These are phyloP conservation scores for Rattus rattus DNA, from an alignment of 2,113 vertebrate genomes.

Conservation along the genomic window DNA sequence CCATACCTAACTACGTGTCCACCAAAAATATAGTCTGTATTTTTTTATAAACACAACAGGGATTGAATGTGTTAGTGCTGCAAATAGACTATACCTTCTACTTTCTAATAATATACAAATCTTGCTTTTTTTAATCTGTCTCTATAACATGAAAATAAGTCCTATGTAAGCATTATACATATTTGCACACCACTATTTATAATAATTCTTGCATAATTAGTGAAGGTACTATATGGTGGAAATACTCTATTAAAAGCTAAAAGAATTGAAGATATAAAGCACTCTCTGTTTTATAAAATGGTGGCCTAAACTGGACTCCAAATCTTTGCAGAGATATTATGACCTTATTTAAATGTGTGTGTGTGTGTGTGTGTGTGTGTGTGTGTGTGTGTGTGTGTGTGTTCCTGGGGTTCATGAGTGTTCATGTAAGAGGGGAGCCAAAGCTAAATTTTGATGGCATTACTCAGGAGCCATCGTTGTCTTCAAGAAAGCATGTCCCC, in stretches of 20 bases:
- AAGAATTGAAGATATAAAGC: not conserved
- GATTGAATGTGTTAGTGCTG: not conserved
- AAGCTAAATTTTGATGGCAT: not conserved
- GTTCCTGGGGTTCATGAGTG: not conserved
- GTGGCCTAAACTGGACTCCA: not conserved
- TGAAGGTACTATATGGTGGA: not conserved
- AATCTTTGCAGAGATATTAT: conserved; percentile 14
- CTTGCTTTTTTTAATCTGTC: not conserved
- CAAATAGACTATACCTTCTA: not conserved
- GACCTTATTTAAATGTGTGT: not conserved
- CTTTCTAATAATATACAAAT: not conserved
- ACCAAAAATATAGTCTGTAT: too few relatives aligned
- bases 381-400: not conserved
- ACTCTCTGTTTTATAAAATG: not conserved
- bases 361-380: too few relatives aligned
- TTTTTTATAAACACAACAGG: too few relatives aligned
- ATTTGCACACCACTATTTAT: not conserved
- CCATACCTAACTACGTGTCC: too few relatives aligned
- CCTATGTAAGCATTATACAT: not conserved
- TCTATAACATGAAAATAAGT: conserved; percentile 1
- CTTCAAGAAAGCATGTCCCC: not conserved
- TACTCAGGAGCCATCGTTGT: not conserved
- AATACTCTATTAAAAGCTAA: conserved; percentile 11
- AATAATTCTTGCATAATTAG: not conserved
- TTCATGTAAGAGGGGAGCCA: too few relatives aligned